These are phyloP conservation scores for Strix uralensis DNA, from an alignment of 2,113 vertebrate genomes.

Conservation along the genomic window DNA sequence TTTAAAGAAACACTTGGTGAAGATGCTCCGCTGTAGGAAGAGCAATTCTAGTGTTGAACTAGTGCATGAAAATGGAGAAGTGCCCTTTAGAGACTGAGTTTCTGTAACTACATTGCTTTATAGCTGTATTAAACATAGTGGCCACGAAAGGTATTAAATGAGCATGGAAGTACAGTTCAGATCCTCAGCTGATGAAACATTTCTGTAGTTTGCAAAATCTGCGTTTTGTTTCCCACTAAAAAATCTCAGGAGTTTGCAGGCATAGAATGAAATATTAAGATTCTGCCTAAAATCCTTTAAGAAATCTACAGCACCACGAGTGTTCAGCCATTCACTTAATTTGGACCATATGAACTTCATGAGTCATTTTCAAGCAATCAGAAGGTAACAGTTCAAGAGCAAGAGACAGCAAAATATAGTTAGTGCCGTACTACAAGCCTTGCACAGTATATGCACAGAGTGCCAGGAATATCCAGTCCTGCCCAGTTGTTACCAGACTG, in stretches of 20 bases:
- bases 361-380: neutral
- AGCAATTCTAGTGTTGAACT: neutral
- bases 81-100: neutral
- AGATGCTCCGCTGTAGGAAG: neutral
- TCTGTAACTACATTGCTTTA: neutral
- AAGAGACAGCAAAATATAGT: neutral
- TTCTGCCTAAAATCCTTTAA: neutral
- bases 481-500: slow-evolving; percentile 46
- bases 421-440: neutral
- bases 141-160: neutral
- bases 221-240: neutral
- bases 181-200: neutral
- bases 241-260: neutral
- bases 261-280: neutral
- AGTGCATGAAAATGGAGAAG: neutral
- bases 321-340: neutral
- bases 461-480: slow-evolving; percentile 28
- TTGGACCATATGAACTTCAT: neutral
- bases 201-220: neutral
- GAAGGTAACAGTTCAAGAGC: neutral
- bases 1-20: neutral
- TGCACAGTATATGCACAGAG: neutral
- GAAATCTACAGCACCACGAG: neutral
- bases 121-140: neutral
- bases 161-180: neutral